These are phyloP conservation scores for Yponomeuta evonymella DNA, from an alignment of 2,888 invertebrate species.

Conservation along the genomic window DNA sequence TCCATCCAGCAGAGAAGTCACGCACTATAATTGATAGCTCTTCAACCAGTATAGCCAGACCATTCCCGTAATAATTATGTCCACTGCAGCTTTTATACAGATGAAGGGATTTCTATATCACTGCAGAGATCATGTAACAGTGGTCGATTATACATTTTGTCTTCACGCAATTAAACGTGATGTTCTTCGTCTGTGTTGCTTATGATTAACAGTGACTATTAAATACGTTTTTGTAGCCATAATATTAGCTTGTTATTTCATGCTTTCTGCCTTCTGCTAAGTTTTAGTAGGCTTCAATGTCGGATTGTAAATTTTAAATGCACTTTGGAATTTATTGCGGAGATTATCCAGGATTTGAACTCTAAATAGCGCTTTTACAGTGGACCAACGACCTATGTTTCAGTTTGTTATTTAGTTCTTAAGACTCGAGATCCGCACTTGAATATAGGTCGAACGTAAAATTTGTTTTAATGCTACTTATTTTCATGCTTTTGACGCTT, in stretches of 20 bases:
- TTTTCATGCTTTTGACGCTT: constrained; percentile 11
- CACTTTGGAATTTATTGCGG: neutral
- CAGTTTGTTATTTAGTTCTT: neutral
- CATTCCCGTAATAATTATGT: neutral
- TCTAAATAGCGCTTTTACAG: constrained; percentile 4
- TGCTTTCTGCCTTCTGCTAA: constrained; percentile 4
- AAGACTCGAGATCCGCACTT: constrained; percentile 19
- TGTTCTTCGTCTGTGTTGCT: constrained; percentile 3
- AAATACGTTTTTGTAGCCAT: neutral
- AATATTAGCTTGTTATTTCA: neutral
- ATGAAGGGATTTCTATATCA: neutral
- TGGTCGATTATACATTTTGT: constrained; percentile 9
- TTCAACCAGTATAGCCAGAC: constrained; percentile 1
- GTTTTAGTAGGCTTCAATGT: neutral
- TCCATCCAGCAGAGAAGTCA: constrained; percentile 4
- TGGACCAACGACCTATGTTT: constrained; percentile 13
- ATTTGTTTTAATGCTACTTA: constrained; percentile 22
- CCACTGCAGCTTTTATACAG: neutral
- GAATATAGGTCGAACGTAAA: constrained; percentile 54
- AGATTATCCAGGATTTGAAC: neutral
- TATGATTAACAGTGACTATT: constrained; percentile 2
- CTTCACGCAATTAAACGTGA: constrained; percentile 10
- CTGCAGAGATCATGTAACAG: neutral
- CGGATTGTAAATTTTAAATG: neutral
- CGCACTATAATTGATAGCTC: constrained; percentile 2